Evolutionary conservation across 2,888 invertebrate genomes (phyloP).

Genomic region (Chymomyza amoena): DNA sequence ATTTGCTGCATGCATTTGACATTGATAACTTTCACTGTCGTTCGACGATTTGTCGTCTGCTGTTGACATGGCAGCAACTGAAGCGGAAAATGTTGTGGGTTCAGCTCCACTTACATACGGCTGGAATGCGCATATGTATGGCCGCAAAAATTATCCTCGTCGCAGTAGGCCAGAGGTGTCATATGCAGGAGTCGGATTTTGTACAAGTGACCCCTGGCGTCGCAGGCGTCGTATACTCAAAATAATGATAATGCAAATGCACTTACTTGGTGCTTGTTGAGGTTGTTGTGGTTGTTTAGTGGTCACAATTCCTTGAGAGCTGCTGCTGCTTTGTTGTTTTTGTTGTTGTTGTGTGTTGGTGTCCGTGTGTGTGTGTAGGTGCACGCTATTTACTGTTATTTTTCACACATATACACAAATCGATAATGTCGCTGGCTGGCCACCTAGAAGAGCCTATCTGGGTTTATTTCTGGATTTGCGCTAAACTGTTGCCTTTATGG

Average conservation of each 20-base stretch:
- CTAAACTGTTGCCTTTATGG: background rate
- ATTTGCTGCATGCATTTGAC: slow-evolving; percentile 26
- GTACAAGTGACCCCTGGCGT: background rate
- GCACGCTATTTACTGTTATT: slow-evolving; percentile 58
- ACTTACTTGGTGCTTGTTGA: slow-evolving; percentile 46
- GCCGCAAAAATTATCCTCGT: background rate
- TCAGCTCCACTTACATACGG: slow-evolving; percentile 10
- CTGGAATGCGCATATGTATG: slow-evolving; percentile 19
- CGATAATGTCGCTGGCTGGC: slow-evolving; percentile 52
- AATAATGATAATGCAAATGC: slow-evolving; percentile 50
- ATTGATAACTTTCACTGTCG: slow-evolving; percentile 39
- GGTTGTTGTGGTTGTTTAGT: slow-evolving; percentile 1
- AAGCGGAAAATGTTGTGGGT: slow-evolving; percentile 22
- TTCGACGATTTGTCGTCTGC: slow-evolving; percentile 7
- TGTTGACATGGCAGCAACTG: slow-evolving; percentile 37
- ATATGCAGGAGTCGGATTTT: background rate
- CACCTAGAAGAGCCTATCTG: background rate
- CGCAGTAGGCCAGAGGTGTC: background rate
- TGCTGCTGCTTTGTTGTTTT: slow-evolving; percentile 21
- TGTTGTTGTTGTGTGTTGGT: slow-evolving; percentile 24
- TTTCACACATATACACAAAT: slow-evolving; percentile 64
- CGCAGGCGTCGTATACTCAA: slow-evolving; percentile 47
- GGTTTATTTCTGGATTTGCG: background rate
- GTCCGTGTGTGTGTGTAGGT: slow-evolving; percentile 32
- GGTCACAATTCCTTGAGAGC: background rate